Conservation (phyloP, 2,888 invertebrate genomes). For the Gastracanthus pulcherrimus region DNA sequence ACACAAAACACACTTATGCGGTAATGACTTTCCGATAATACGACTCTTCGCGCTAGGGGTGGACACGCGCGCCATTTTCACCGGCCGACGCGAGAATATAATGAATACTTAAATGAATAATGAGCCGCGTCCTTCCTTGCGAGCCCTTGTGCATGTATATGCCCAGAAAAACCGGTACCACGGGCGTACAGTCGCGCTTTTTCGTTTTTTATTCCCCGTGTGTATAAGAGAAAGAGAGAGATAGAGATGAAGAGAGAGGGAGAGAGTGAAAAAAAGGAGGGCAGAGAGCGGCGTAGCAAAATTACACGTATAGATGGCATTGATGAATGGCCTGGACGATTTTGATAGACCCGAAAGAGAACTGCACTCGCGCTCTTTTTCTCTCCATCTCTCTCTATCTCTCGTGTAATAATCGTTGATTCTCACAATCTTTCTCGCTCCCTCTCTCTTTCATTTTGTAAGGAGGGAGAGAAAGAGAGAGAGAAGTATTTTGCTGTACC, state of each 20-base stretch:
- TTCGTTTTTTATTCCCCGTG: constrained; percentile 17
- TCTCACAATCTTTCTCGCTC: constrained; percentile 29
- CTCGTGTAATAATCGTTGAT: constrained; percentile 40
- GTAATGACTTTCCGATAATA: constrained; percentile 48
- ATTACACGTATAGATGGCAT: constrained; percentile 75
- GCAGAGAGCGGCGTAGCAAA: constrained; percentile 64
- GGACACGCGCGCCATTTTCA: constrained; percentile 44
- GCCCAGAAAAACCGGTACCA: constrained; percentile 39
- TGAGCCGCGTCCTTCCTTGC: constrained; percentile 41
- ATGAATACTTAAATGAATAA: constrained; percentile 62
- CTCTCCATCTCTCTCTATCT: no score
- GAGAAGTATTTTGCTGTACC: constrained; percentile 3
- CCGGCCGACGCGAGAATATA: constrained; percentile 51
- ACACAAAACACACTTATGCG: neutral
- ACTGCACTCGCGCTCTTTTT: constrained; percentile 54
- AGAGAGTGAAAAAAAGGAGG: constrained; percentile 18
- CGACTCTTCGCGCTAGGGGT: neutral
- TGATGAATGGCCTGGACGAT: constrained; percentile 70
- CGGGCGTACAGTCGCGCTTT: neutral
- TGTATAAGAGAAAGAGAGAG: neutral
- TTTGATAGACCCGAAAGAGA: constrained; percentile 68
- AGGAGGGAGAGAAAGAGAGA: neutral
- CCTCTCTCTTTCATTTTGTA: neutral
- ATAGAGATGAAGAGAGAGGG: constrained; percentile 5
- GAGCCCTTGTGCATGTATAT: neutral